phyloP scores from a whole-genome alignment of 2,113 vertebrate genomes.

The Ceyx melanurus region DNA sequence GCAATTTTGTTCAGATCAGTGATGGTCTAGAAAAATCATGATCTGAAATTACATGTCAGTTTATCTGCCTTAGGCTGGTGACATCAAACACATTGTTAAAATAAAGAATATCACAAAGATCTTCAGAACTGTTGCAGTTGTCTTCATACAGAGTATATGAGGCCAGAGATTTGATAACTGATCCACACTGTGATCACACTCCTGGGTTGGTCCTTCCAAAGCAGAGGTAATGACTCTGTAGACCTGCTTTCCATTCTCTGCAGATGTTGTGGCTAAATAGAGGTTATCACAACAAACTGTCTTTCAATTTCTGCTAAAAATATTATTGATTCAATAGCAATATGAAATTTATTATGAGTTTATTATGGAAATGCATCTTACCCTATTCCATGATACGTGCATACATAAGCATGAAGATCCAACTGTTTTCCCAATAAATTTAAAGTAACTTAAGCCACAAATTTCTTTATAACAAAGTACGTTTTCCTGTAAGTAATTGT shows the following conservation, averaged over 20 bases:
- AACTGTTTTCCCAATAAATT: neutral
- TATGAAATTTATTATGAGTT: neutral
- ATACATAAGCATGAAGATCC: neutral
- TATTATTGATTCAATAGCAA: neutral
- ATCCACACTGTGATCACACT: neutral
- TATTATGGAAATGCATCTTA: neutral
- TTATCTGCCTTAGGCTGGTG: neutral
- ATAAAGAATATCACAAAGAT: neutral
- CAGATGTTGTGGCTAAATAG: neutral
- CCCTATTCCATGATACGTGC: neutral
- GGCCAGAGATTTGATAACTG: neutral
- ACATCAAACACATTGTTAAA: neutral
- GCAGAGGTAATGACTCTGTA: neutral
- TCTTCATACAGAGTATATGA: neutral
- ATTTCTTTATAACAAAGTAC: neutral
- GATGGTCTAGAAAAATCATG: neutral
- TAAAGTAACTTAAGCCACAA: neutral
- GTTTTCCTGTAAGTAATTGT: neutral
- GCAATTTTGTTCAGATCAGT: neutral
- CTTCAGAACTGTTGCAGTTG: neutral
- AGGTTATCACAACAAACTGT: neutral
- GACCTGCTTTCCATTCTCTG: neutral
- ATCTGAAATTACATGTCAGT: neutral
- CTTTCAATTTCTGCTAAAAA: neutral
- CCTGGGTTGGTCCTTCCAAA: neutral